Evolutionary conservation across 1,140 invertebrate species (phyloP).

Genomic region (Rhizoglyphus robini): DNA sequence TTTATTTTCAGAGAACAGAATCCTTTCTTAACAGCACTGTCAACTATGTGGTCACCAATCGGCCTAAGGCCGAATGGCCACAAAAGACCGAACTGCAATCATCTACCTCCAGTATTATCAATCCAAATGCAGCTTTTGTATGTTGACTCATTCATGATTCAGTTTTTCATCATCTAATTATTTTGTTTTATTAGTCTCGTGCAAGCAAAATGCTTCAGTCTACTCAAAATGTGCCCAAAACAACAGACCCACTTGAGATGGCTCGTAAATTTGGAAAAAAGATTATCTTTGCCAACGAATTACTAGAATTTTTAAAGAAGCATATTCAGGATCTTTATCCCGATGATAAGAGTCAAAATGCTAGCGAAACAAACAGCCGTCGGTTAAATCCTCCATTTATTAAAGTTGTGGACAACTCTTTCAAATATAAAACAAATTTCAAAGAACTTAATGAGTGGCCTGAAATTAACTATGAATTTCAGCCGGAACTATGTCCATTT

Average conservation of each 20-base stretch:
- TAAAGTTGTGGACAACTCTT: slow-evolving; percentile 1
- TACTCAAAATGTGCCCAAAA: background rate
- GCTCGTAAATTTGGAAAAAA: background rate
- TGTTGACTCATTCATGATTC: background rate
- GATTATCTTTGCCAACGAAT: background rate
- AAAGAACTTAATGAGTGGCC: slow-evolving; percentile 16
- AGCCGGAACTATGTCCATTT: slow-evolving; percentile 13
- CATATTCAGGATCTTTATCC: background rate
- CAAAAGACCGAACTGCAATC: background rate
- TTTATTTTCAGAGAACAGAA: background rate
- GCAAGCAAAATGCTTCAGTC: background rate
- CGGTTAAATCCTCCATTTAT: slow-evolving; percentile 2
- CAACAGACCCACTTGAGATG: background rate
- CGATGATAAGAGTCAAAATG: background rate
- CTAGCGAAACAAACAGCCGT: background rate
- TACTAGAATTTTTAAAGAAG: background rate
- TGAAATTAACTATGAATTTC: background rate
- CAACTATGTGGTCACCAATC: slow-evolving; percentile 1
- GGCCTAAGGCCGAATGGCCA: background rate
- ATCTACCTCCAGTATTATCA: slow-evolving; percentile 3
- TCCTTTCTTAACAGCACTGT: background rate
- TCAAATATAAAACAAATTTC: slow-evolving; percentile 1
- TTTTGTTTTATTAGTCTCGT: too few relatives aligned
- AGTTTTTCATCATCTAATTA: too few relatives aligned
- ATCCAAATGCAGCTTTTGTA: background rate